Evolutionary conservation across 1,140 invertebrate genomes (phyloP), one percentile per base, ranked within the genome.

Genomic region (Scaptomyza pallida): DNA sequence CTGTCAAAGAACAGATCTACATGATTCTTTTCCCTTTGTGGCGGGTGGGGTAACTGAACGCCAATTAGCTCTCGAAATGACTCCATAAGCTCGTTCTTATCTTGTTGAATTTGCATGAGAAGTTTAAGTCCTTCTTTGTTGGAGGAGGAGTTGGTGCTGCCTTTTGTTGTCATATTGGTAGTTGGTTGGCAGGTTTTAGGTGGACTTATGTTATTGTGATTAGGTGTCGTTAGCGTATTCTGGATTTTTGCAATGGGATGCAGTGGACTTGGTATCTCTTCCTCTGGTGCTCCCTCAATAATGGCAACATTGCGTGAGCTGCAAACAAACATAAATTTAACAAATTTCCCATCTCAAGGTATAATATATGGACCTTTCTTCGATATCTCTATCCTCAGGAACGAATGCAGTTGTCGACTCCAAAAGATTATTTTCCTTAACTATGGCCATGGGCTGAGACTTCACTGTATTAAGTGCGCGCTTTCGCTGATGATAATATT

Each of bases 1-100:
- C 89, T 91, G 44, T 91, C 89, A 10, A 91, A 91, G 19, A 91
- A 91, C 10, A 91, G 67, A 50, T 91, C 89, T 10, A 90, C 78
- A 41, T 90, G 80, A 43, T 90, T 90, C 40, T 88, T 90, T 13
- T 88, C 89, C 26, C 65, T 75, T 6, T 55, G 43, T 0, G 78
- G 41, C 5, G 61, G 26, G 2, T 68, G 62, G 5, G 51, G 50
- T 2, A 67, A 33, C 30, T 82, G 83, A 48, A 70, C 67, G 13
- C 82, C 64, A 71, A 90, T 90, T n/a, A 90, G 59, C 12, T 90
- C 89, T 0, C 89, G 80, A 13, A 90, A 90, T 1, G 89, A 88
- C 35, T 89, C 79, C 86, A 91, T 88, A 0, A 91, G 45, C 13
- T 91, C 89, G 60, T 85, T 89, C 19, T 91, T 91, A 57, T 91